Evolutionary conservation across 2,888 invertebrate species (phyloP).

Genomic region (Pandemis cinnamomeana): DNA sequence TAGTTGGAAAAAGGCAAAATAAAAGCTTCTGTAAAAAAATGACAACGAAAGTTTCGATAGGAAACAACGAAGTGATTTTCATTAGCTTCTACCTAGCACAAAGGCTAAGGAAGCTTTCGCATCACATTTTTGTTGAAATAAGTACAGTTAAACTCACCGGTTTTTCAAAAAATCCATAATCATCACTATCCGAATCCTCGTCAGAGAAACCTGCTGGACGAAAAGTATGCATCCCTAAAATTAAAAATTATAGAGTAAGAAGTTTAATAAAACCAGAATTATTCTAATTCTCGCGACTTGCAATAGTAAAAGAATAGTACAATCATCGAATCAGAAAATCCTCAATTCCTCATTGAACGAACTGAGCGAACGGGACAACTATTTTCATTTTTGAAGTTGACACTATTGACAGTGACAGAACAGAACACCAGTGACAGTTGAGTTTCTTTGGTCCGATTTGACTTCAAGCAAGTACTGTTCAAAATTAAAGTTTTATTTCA

Average conservation of each 20-base stretch:
- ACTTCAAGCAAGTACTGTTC: too few relatives aligned
- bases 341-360: too few relatives aligned
- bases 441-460: too few relatives aligned
- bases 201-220: constrained; percentile 76
- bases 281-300: not conserved
- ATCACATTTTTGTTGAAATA: not conserved
- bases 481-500: too few relatives aligned
- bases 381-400: not conserved
- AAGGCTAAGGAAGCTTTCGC: not conserved
- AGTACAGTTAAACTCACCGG: constrained; percentile 59
- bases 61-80: too few relatives aligned
- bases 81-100: not conserved
- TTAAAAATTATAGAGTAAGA: not conserved
- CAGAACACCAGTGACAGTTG: too few relatives aligned
- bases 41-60: too few relatives aligned
- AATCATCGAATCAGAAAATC: not conserved
- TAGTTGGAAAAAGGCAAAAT: too few relatives aligned
- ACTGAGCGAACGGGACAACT: not conserved
- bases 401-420: too few relatives aligned
- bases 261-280: not conserved
- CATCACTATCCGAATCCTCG: constrained; percentile 74
- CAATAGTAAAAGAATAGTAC: not conserved
- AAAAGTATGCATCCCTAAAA: constrained; percentile 55
- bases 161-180: constrained; percentile 69
- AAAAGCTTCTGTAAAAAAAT: too few relatives aligned